Percentiles rank a stretch among this genome's conserved stretches.
These are phyloP conservation scores for Notoglanidium macrostoma DNA, from an alignment of 2,797 vertebrate species.

Conservation along the genomic window DNA sequence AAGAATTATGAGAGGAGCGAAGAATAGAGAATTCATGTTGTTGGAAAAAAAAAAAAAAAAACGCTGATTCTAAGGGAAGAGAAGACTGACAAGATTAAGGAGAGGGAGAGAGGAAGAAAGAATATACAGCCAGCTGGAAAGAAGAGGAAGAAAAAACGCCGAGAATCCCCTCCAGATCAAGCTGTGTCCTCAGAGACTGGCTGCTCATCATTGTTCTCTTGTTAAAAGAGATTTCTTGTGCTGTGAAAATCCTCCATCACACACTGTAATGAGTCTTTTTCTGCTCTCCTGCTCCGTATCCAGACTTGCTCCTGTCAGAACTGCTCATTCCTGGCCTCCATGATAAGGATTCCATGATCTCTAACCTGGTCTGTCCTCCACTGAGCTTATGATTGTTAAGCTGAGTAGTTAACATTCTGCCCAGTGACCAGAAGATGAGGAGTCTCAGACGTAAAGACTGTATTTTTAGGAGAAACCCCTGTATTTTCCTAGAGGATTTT, in stretches of 20 bases:
- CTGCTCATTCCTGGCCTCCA: neutral
- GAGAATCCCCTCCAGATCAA: conserved; percentile 36
- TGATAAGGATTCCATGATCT: neutral
- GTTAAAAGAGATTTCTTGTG: conserved; percentile 28
- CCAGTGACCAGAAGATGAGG: neutral
- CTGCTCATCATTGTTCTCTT: conserved; percentile 33
- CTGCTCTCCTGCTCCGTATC: conserved; percentile 5
- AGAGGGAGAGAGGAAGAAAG: conserved; percentile 3
- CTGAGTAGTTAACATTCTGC: neutral
- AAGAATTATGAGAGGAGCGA: neutral
- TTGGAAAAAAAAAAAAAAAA: neutral
- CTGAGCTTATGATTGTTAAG: neutral
- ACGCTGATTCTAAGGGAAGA: conserved; percentile 22
- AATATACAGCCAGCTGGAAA: conserved; percentile 51
- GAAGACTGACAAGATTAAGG: neutral
- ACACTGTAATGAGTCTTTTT: conserved; percentile 9
- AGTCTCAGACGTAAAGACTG: neutral
- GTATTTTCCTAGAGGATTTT: neutral
- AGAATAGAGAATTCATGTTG: neutral
- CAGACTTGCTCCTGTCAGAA: conserved; percentile 2
- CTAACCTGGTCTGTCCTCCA: neutral
- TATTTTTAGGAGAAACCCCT: neutral
- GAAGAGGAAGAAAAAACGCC: neutral
- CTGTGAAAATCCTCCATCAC: conserved; percentile 31
- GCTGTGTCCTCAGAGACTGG: conserved; percentile 5